Percentiles rank a stretch among this genome's conserved stretches.
Evolutionary conservation across 2,797 vertebrate genomes (phyloP).

Genomic region (Ptychobarbus kaznakovi): DNA sequence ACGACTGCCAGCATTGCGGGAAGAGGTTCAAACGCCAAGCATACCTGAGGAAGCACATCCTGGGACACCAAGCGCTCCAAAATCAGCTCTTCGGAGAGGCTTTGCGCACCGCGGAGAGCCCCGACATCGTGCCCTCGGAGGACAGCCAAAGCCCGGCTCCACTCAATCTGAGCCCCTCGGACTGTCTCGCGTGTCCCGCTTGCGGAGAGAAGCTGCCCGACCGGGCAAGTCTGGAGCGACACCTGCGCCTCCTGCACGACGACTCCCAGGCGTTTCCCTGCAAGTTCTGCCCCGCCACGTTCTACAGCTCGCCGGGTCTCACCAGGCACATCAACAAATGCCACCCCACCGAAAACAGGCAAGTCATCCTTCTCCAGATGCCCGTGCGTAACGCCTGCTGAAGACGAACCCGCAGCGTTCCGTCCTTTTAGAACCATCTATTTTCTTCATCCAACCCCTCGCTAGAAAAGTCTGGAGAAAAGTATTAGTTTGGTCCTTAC

Average conservation of each 20-base stretch:
- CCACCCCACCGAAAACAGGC: slow-evolving; percentile 97
- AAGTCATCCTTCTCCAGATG: slow-evolving; percentile 97
- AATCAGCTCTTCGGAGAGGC: slow-evolving; percentile 77
- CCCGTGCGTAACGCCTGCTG: slow-evolving; percentile 95
- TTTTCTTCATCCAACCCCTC: slow-evolving; percentile 75
- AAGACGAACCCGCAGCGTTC: slow-evolving; percentile 56
- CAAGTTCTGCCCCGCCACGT: slow-evolving; percentile 98
- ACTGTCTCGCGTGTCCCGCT: slow-evolving; percentile 92
- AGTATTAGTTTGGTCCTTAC: slow-evolving; percentile 84
- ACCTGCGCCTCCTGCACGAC: slow-evolving; percentile 94
- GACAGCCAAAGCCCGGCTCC: slow-evolving; percentile 79
- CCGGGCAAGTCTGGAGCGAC: slow-evolving; percentile 92
- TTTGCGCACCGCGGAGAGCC: slow-evolving; percentile 71
- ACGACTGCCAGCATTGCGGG: slow-evolving; percentile 91
- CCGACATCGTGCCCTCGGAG: slow-evolving; percentile 71
- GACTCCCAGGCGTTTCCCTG: slow-evolving; percentile 95
- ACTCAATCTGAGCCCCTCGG: slow-evolving; percentile 81
- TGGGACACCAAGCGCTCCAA: slow-evolving; percentile 84
- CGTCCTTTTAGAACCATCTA: slow-evolving; percentile 52
- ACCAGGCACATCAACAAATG: slow-evolving; percentile 99
- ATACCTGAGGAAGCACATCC: slow-evolving; percentile 94
- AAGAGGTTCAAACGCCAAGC: slow-evolving; percentile 95
- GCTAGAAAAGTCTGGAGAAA: slow-evolving; percentile 69
- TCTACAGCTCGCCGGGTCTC: slow-evolving; percentile 98
- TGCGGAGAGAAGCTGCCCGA: slow-evolving; percentile 93